Percentiles rank a stretch among this genome's conserved stretches.
These are phyloP conservation scores for Buathra laborator DNA, from an alignment of 2,888 invertebrate species.

Conservation along the genomic window DNA sequence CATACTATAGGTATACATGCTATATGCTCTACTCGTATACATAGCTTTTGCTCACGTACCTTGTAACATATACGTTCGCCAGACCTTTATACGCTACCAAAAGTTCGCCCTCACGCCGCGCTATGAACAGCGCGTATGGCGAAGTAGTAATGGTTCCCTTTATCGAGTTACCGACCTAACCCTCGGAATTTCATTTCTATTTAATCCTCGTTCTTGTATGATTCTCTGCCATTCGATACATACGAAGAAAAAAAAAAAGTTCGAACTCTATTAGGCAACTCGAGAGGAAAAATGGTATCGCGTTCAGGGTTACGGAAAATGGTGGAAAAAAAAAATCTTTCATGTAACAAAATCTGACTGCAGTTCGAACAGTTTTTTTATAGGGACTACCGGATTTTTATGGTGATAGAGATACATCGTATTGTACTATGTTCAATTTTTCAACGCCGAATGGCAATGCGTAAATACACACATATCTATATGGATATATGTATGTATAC, in stretches of 20 bases:
- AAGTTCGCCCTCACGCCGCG: not conserved
- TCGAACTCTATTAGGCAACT: not conserved
- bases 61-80: not conserved
- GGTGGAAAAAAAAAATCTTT: not conserved
- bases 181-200: slow-evolving; percentile 75
- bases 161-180: slow-evolving; percentile 75
- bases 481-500: not conserved
- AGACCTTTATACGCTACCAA: not conserved
- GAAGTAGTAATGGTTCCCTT: slow-evolving; percentile 75
- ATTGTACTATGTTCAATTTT: not conserved
- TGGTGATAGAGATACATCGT: slow-evolving; percentile 2
- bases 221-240: not conserved
- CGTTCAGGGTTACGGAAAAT: not conserved
- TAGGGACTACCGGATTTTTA: not conserved
- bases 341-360: not conserved
- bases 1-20: no score
- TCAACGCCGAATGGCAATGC: not conserved
- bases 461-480: not conserved
- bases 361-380: not conserved
- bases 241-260: not conserved
- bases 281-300: not conserved
- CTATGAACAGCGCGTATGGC: slow-evolving; percentile 21
- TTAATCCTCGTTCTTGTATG: slow-evolving; percentile 41
- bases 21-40: slow-evolving; percentile 18
- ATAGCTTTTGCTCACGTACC: not conserved